These are phyloP conservation scores for Sebastes cheni DNA, from an alignment of 2,797 vertebrate species.

Conservation along the genomic window DNA sequence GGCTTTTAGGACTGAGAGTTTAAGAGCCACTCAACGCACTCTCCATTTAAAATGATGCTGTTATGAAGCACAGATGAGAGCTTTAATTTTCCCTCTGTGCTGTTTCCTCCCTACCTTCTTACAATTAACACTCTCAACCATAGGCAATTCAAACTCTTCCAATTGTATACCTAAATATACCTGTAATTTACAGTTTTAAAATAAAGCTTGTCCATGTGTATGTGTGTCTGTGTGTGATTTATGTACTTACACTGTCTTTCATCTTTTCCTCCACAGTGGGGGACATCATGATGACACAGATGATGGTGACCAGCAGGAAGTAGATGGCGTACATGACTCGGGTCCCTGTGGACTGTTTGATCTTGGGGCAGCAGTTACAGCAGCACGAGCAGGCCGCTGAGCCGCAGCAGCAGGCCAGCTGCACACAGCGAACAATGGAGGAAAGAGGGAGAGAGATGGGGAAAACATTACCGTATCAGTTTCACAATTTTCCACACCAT, in stretches of 20 bases:
- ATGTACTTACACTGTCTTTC: slow-evolving; percentile 66
- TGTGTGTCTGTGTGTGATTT: neutral
- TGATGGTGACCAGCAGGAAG: slow-evolving; percentile 90
- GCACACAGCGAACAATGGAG: slow-evolving; percentile 23
- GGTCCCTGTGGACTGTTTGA: slow-evolving; percentile 96
- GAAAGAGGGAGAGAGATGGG: neutral
- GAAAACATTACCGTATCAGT: neutral
- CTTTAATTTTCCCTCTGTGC: neutral
- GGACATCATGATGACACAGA: slow-evolving; percentile 97
- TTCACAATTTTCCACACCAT: slow-evolving; percentile 1
- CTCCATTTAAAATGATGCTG: neutral
- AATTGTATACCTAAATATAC: neutral
- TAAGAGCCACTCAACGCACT: neutral
- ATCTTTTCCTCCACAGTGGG: slow-evolving; percentile 86
- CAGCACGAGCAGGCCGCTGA: slow-evolving; percentile 91
- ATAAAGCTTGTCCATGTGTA: neutral
- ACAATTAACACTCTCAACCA: neutral
- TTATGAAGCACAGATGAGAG: neutral
- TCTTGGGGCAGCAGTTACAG: slow-evolving; percentile 93
- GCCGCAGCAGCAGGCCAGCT: slow-evolving; percentile 98
- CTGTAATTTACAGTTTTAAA: neutral
- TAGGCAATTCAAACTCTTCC: neutral
- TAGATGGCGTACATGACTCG: slow-evolving; percentile 95
- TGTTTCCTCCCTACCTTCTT: neutral
- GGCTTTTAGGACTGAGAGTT: neutral